Evolutionary conservation across 2,113 vertebrate species (phyloP).

Genomic region (Puntigrus tetrazona): DNA sequence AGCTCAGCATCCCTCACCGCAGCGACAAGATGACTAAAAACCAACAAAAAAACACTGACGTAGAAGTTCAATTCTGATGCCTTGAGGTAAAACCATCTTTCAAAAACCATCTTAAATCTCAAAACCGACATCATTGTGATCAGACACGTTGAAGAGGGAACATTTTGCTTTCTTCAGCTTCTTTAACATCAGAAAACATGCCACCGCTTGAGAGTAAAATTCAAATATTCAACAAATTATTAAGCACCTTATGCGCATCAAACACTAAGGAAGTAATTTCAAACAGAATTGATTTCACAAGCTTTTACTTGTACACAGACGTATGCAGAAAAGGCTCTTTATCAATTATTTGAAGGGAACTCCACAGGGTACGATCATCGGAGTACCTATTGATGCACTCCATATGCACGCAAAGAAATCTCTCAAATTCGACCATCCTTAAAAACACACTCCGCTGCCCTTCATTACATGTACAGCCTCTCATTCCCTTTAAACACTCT

Average conservation of each 20-base stretch:
- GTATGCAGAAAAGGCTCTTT: constrained; percentile 1
- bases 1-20: constrained; percentile 21
- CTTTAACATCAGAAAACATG: neutral
- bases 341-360: neutral
- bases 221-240: constrained; percentile 31
- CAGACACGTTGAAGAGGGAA: neutral
- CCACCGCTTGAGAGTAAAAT: neutral
- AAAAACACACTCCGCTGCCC: neutral
- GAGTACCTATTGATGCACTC: neutral
- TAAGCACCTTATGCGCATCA: constrained; percentile 19
- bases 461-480: constrained; percentile 6
- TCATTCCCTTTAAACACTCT: neutral
- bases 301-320: neutral
- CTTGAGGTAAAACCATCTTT: neutral
- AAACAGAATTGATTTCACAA: constrained; percentile 32
- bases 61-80: neutral
- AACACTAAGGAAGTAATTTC: constrained; percentile 23
- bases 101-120: neutral
- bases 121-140: too few species aligned
- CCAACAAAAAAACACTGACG: neutral
- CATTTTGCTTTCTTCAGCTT: neutral
- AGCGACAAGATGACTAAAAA: neutral
- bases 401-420: constrained; percentile 7
- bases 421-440: neutral
- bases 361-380: neutral